A percentile compares a stretch with the other conserved stretches of the same genome.
Evolutionary conservation across 2,888 invertebrate species (phyloP).

Genomic region (Platycheirus albimanus): DNA sequence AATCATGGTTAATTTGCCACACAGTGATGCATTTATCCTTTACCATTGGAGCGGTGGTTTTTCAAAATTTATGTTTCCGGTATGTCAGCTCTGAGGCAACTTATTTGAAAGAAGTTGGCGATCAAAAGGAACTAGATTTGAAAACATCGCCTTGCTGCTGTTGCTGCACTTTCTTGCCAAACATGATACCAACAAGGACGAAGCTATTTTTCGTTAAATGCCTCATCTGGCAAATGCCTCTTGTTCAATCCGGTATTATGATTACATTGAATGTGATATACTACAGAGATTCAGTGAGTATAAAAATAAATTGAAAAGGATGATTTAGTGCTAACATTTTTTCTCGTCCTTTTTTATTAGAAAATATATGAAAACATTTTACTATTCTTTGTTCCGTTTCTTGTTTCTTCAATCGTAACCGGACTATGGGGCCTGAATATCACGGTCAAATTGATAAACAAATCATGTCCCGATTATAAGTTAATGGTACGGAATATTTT

Average conservation of each 20-base stretch:
- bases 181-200: conserved; percentile 77
- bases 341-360: conserved; percentile 60
- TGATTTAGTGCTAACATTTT: not conserved
- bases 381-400: conserved; percentile 81
- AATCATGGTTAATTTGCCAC: conserved; percentile 80
- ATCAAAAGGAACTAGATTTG: conserved; percentile 79
- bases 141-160: conserved; percentile 80
- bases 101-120: conserved; percentile 81
- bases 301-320: not conserved
- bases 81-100: conserved; percentile 81
- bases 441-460: conserved; percentile 79
- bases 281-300: conserved; percentile 76
- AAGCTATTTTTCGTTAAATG: conserved; percentile 78
- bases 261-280: conserved; percentile 80
- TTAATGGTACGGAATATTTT: conserved; percentile 75
- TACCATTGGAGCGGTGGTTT: conserved; percentile 79
- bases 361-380: conserved; percentile 77
- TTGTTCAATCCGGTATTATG: conserved; percentile 80
- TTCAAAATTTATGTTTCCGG: conserved; percentile 80
- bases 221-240: conserved; percentile 81
- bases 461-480: conserved; percentile 78
- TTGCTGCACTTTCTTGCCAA: conserved; percentile 78
- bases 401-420: conserved; percentile 79
- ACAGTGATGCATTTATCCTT: conserved; percentile 82
- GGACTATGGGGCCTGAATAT: conserved; percentile 82